Evolutionary conservation across 1,140 invertebrate species (phyloP).

Genomic region (Drepana arcuata): DNA sequence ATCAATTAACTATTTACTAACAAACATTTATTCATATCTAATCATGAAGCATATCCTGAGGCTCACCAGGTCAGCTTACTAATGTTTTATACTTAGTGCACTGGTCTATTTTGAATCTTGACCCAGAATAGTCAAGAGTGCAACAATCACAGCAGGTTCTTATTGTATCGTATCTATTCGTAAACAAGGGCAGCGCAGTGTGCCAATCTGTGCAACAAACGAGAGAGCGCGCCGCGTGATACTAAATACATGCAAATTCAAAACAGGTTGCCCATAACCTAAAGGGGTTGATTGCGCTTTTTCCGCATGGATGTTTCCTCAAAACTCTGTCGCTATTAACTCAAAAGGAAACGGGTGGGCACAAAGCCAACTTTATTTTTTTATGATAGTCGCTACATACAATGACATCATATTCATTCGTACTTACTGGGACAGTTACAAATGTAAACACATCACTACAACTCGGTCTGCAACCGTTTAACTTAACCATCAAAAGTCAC

Average conservation of each 20-base stretch:
- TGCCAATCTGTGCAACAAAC: no score
- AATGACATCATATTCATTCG: conserved; percentile 71
- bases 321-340: conserved; percentile 48
- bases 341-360: conserved; percentile 63
- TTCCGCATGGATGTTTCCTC: conserved; percentile 49
- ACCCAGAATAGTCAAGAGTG: no score
- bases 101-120: no score
- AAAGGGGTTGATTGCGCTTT: conserved; percentile 39
- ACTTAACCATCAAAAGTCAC: conserved; percentile 7
- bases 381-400: conserved; percentile 58
- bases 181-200: no score
- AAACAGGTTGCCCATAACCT: conserved; percentile 33
- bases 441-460: conserved; percentile 67
- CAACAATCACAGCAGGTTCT: no score
- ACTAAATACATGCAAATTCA: conserved; percentile 11
- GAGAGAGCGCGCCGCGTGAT: no score
- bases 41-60: no score
- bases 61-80: no score
- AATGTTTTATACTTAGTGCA: no score
- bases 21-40: no score
- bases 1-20: no score
- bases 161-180: no score
- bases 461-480: conserved; percentile 20
- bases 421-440: conserved; percentile 63
- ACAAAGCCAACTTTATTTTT: conserved; percentile 64